Base-by-base conservation (phyloP, 2,888 invertebrate species). In the Ormia ochracea region DNA sequence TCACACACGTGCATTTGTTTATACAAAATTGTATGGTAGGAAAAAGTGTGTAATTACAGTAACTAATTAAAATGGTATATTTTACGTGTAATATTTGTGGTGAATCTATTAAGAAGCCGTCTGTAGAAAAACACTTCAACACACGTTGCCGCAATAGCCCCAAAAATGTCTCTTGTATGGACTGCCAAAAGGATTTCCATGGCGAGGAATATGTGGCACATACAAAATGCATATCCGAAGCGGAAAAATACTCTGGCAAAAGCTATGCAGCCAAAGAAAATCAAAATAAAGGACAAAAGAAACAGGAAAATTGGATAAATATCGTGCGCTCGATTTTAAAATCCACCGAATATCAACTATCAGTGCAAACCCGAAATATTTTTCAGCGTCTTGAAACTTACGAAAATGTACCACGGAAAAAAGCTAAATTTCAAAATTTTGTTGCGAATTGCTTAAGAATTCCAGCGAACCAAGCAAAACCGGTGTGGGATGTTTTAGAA, bases 21-120 rank as follows among this genome's bases (percentile, higher is more conserved):
- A 52, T 23, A 61, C 28, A 38, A 28, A 58, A 48, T 28, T 74
- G 54, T 14, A 31, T 14, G 9, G 3, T 17, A 17, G n/a, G n/a
- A n/a, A n/a, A n/a, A n/a, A n/a, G n/a, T n/a, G n/a, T n/a, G n/a
- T n/a, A n/a, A n/a, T n/a, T n/a, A n/a, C n/a, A 14, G 23, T 5
- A 33, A 21, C n/a, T 54, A 21, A 9, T 19, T 5, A 82, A 73
- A 70, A 98, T 98, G 98, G 98, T 98, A 48, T 95, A 96, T 66
- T 98, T 98, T 88, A 96, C 95, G 10, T 98, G 98, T 89, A 95
- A 95, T 84, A 92, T 94, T 83, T 99, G 98, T 88, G 97, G 98
- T 0, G 96, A 96, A 79, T 94, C 96, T 41, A 90, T 98, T 36
- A 96, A 97, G 88, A 98, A 98, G 87, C 95, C 96, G 26, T 94